A percentile compares a stretch with the other conserved stretches of the same genome.
Evolutionary conservation across 2,113 vertebrate species (phyloP).

Genomic region (Dryoscopus gambensis): DNA sequence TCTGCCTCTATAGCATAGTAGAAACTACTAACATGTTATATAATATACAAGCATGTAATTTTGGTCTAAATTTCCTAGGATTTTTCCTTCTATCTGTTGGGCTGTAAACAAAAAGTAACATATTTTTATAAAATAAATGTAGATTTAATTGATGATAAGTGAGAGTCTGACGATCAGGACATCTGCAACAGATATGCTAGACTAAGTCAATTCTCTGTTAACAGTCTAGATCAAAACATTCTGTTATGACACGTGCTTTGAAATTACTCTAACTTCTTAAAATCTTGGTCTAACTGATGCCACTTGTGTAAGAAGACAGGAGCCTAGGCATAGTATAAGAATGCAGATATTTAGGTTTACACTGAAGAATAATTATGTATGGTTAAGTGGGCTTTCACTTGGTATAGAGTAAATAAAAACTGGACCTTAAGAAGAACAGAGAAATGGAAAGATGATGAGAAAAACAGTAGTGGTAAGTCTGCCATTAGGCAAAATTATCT

Average conservation of each 20-base stretch:
- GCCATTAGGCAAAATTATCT: background rate
- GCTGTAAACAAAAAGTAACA: background rate
- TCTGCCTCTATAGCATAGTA: background rate
- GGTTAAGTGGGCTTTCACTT: background rate
- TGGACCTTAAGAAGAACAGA: background rate
- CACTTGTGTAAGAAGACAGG: background rate
- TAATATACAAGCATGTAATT: background rate
- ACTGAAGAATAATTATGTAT: background rate
- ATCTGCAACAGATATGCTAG: background rate
- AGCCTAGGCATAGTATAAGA: background rate
- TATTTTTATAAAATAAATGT: background rate
- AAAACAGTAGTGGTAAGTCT: background rate
- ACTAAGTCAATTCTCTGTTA: background rate
- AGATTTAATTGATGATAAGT: background rate
- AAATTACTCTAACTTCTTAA: background rate
- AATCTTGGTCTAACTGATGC: background rate
- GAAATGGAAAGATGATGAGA: background rate
- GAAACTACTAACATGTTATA: background rate
- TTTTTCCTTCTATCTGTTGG: background rate
- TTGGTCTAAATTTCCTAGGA: background rate
- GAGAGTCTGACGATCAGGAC: background rate
- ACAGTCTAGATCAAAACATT: background rate
- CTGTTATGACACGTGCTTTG: accelerated
- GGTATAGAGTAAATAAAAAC: background rate
- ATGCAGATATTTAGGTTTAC: background rate